Evolutionary conservation across 2,888 invertebrate genomes (phyloP).

Genomic region (Notodonta ziczac): DNA sequence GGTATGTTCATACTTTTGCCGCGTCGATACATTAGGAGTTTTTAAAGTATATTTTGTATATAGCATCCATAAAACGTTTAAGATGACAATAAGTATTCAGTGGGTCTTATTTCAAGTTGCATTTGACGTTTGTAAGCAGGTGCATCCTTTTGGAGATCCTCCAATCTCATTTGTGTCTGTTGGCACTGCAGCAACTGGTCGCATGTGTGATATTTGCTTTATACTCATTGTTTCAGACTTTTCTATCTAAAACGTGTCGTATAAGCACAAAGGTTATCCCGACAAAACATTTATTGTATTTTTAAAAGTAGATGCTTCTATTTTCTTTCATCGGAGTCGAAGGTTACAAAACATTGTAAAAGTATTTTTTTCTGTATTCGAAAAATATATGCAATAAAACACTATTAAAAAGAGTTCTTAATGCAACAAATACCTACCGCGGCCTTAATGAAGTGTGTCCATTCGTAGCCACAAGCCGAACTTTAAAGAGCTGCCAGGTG

Average conservation of each 20-base stretch:
- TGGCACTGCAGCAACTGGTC: constrained; percentile 62
- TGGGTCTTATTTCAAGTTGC: not conserved
- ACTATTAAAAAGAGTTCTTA: constrained; percentile 35
- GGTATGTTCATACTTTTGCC: constrained; percentile 37
- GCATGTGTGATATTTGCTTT: constrained; percentile 71
- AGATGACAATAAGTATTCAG: constrained; percentile 6
- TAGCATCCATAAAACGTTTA: constrained; percentile 18
- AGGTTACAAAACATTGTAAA: constrained; percentile 22
- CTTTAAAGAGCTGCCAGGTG: constrained; percentile 63
- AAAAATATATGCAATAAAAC: constrained; percentile 33
- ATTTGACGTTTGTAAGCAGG: constrained; percentile 34
- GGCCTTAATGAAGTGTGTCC: constrained; percentile 66
- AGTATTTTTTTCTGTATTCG: constrained; percentile 32
- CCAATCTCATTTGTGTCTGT: constrained; percentile 67
- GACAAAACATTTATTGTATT: constrained; percentile 35
- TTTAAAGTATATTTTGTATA: constrained; percentile 1
- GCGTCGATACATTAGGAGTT: constrained; percentile 30
- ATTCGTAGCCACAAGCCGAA: constrained; percentile 47
- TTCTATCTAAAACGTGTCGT: constrained; percentile 65
- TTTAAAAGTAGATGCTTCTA: constrained; percentile 23
- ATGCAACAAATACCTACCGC: constrained; percentile 37
- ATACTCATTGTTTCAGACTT: constrained; percentile 63
- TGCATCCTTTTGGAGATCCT: constrained; percentile 54
- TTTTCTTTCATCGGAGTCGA: constrained; percentile 18
- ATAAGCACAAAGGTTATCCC: constrained; percentile 65